These are phyloP conservation scores for Cuniculus paca DNA, from an alignment of 2,797 vertebrate genomes.

Conservation along the genomic window DNA sequence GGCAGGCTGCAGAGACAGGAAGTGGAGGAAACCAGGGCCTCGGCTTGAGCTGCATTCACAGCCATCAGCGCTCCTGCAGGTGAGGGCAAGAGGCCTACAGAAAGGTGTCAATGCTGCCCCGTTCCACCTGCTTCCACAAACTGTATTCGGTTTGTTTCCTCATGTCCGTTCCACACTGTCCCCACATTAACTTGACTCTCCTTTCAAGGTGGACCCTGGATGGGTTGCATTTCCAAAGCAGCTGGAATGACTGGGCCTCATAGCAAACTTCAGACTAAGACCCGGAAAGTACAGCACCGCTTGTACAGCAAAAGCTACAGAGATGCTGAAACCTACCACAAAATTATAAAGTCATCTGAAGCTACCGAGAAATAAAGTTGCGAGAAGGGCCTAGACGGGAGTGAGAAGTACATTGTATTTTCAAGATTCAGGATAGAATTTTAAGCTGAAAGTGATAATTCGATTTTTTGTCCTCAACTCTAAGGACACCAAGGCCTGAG, in stretches of 20 bases:
- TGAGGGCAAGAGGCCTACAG: neutral
- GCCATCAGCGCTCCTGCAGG: neutral
- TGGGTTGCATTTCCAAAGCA: neutral
- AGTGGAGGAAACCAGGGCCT: neutral
- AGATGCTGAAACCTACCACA: neutral
- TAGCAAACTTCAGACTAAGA: neutral
- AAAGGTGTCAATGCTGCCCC: neutral
- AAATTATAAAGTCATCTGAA: neutral
- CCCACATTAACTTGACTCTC: neutral
- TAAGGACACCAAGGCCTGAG: neutral
- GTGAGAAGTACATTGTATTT: conserved; percentile 34
- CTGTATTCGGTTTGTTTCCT: neutral
- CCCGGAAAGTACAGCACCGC: neutral
- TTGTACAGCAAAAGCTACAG: neutral
- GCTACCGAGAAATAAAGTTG: neutral
- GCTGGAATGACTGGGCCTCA: neutral
- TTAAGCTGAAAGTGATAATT: conserved; percentile 31
- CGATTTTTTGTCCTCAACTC: conserved; percentile 9
- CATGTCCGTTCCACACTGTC: neutral
- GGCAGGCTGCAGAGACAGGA: neutral
- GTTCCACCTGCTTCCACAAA: neutral
- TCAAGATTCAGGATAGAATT: conserved; percentile 14
- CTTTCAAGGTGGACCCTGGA: neutral
- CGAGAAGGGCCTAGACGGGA: neutral
- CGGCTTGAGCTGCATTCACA: neutral